Conservation (phyloP, 2,113 vertebrate species). For the Psittacara wagleri region DNA sequence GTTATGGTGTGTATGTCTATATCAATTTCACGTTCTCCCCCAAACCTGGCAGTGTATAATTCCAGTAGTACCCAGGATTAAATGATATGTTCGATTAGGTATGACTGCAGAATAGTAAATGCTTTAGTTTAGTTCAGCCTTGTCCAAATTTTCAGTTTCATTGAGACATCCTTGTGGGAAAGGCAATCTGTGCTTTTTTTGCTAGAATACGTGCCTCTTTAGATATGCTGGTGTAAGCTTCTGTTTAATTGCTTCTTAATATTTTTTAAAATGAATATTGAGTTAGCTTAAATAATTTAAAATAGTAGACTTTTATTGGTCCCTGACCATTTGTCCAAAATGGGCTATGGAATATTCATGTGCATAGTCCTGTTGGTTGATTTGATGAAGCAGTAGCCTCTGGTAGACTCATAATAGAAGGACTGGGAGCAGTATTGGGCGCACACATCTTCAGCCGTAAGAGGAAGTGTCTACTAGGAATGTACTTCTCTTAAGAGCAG, state of each 20-base stretch:
- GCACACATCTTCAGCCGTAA: fast-evolving
- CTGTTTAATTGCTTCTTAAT: neutral
- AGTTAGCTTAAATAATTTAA: slow-evolving; percentile 14
- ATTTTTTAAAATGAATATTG: neutral
- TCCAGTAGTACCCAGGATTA: neutral
- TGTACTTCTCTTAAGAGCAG: neutral
- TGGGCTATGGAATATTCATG: neutral
- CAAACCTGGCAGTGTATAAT: neutral
- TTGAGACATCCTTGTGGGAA: neutral
- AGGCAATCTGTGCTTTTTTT: neutral
- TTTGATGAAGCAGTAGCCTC: neutral
- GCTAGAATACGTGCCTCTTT: neutral
- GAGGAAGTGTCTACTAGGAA: neutral
- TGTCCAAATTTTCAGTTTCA: neutral
- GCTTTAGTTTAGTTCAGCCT: neutral
- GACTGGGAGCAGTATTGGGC: neutral
- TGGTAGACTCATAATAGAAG: neutral
- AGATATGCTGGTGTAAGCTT: neutral
- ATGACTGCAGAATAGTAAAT: neutral
- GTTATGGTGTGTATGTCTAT: neutral
- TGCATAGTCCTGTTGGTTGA: neutral
- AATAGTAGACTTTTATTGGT: neutral
- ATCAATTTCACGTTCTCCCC: neutral
- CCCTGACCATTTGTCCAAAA: neutral
- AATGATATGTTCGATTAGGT: neutral